Base-by-base conservation (phyloP, 2,888 invertebrate genomes). In the Drosophila tanythrix region DNA sequence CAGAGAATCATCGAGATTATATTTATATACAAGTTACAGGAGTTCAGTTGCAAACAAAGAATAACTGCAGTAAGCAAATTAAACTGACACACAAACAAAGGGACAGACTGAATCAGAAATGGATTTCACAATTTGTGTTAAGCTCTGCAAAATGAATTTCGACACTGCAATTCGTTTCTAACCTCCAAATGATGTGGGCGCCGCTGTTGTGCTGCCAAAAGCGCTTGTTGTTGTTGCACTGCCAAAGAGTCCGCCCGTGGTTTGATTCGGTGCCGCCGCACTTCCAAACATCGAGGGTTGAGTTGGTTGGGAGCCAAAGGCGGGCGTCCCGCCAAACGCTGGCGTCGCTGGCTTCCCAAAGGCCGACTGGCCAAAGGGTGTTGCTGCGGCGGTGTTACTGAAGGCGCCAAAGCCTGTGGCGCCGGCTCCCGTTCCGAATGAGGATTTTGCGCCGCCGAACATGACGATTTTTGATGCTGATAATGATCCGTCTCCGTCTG, bases 291-390 rank as follows among this genome's bases (percentile, higher is more conserved):
- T 92, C 18, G 95, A 94, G 0, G 89, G 83, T 38, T 94, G 93
- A 53, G 93, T 92, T 66, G 90, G 92, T 67, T 91, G 93, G 3
- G 89, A 81, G 0, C 97, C 97, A 93, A 97, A 97, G 0, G 96
- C 94, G 0, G 96, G 95, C 7, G 96, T 94, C 3, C 95, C 95
- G 36, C 96, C 96, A 70, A 96, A 96, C 59, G 95, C 95, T 0
- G 95, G 94, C 2, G 95, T 94, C 0, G 95, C 94, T 4, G 95
- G 94, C 83, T 92, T 95, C 1, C 94, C 94, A 91, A 95, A 95
- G 1, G 94, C 93, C 1, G 94, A 92, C 71, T 94, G 94, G 0
- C 93, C 94, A 82, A 94, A 94, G 3, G 93, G 93, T 52, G 93
- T 92, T 21, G 93, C 70, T 4, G 93, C 90, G 0, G 91, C 70